Percentiles rank a stretch among this genome's conserved stretches.
Evolutionary conservation across 2,797 vertebrate species (phyloP).

Genomic region (Urocyon cinereoargenteus): DNA sequence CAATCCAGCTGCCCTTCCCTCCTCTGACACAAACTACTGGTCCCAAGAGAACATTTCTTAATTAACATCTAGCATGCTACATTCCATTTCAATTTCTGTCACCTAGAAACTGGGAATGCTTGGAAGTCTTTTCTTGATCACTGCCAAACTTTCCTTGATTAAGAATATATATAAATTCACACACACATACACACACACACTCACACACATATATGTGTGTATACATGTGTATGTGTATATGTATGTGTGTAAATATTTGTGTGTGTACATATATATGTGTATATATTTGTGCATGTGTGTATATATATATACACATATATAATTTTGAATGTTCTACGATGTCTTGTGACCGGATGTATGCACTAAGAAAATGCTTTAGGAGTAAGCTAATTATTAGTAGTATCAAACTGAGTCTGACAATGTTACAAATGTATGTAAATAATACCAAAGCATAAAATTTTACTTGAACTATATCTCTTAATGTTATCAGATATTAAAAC

Average conservation of each 20-base stretch:
- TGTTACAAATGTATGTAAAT: neutral
- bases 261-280: neutral
- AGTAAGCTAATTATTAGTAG: neutral
- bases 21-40: neutral
- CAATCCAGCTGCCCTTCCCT: neutral
- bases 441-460: neutral
- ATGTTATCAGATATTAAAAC: neutral
- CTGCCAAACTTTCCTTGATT: neutral
- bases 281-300: too few relatives aligned
- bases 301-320: too few relatives aligned
- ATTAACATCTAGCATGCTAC: neutral
- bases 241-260: too few relatives aligned
- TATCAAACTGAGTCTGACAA: neutral
- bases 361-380: slow-evolving; percentile 9
- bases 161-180: neutral
- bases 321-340: neutral
- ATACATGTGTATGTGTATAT: too few relatives aligned
- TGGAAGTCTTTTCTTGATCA: slow-evolving; percentile 37
- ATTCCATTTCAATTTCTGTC: neutral
- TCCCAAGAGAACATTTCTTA: neutral
- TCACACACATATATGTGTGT: too few relatives aligned
- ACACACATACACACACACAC: too few relatives aligned
- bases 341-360: neutral
- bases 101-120: neutral
- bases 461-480: neutral